A percentile compares a stretch with the other conserved stretches of the same genome.
Evolutionary conservation across 2,797 vertebrate species (phyloP).

Genomic region (Lacerta agilis): DNA sequence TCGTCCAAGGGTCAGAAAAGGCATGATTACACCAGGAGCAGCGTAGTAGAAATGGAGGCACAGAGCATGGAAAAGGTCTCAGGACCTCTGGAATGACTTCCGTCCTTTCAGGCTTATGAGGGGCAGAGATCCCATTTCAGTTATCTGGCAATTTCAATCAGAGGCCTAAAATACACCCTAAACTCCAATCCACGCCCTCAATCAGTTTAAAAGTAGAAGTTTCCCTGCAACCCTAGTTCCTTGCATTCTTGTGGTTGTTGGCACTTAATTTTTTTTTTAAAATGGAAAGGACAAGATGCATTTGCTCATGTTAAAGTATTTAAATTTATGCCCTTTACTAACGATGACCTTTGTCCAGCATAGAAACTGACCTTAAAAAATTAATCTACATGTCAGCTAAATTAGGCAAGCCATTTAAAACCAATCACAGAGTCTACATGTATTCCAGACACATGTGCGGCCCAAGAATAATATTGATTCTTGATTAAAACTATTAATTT

Average conservation of each 20-base stretch:
- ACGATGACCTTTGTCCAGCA: slow-evolving; percentile 12
- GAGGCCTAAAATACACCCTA: not conserved
- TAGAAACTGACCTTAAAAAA: not conserved
- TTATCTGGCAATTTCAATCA: not conserved
- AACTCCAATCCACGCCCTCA: not conserved
- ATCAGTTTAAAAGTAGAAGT: not conserved
- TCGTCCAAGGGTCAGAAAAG: not conserved
- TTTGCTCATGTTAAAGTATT: not conserved
- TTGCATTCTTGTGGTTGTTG: not conserved
- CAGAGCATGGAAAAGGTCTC: not conserved
- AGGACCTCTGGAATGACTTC: not conserved
- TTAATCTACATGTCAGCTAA: not conserved
- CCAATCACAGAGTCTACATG: not conserved
- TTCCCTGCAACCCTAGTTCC: not conserved
- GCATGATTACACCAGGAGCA: not conserved
- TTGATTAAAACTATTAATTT: not conserved
- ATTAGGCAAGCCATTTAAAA: not conserved
- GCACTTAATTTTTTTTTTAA: not conserved
- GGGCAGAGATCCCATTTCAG: not conserved
- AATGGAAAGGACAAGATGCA: not conserved
- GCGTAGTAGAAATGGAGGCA: not conserved
- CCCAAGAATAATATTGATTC: not conserved
- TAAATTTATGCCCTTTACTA: slow-evolving; percentile 1
- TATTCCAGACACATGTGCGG: not conserved
- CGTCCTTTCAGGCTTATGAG: not conserved